Conservation (phyloP, 2,797 vertebrate genomes). For the Peromyscus aztecus region DNA sequence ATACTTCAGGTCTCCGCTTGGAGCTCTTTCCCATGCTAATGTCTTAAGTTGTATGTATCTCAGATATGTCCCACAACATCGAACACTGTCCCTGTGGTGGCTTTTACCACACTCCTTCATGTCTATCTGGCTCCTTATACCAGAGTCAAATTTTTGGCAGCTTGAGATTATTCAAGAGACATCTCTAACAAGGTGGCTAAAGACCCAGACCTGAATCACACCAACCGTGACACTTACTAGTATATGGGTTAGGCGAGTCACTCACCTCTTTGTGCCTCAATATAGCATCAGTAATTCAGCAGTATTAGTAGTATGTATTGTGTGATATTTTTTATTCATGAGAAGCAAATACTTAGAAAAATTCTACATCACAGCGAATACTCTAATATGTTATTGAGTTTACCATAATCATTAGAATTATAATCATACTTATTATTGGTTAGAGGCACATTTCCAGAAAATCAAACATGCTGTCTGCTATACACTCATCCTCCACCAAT, state of each 20-base stretch:
- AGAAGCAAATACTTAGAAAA: slow-evolving; percentile 3
- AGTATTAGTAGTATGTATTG: not conserved
- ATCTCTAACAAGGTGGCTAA: not conserved
- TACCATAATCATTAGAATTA: slow-evolving; percentile 10
- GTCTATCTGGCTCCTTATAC: not conserved
- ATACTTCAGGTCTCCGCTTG: not conserved
- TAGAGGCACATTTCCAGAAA: not conserved
- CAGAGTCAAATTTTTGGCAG: not conserved
- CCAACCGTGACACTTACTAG: not conserved
- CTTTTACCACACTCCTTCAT: not conserved
- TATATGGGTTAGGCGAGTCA: not conserved
- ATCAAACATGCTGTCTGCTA: not conserved
- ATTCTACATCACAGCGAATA: not conserved
- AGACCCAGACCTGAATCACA: fast-evolving
- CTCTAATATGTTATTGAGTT: not conserved
- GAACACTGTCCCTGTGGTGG: not conserved
- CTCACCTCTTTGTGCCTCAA: not conserved
- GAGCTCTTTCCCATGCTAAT: not conserved
- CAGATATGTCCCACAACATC: not conserved
- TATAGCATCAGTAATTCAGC: not conserved
- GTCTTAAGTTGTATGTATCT: not conserved
- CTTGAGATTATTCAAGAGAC: not conserved
- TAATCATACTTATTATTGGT: not conserved
- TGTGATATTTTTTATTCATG: not conserved
- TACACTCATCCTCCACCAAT: not conserved